phyloP scores from a whole-genome alignment of 2,797 vertebrate species.

The Prunella strophiata region DNA sequence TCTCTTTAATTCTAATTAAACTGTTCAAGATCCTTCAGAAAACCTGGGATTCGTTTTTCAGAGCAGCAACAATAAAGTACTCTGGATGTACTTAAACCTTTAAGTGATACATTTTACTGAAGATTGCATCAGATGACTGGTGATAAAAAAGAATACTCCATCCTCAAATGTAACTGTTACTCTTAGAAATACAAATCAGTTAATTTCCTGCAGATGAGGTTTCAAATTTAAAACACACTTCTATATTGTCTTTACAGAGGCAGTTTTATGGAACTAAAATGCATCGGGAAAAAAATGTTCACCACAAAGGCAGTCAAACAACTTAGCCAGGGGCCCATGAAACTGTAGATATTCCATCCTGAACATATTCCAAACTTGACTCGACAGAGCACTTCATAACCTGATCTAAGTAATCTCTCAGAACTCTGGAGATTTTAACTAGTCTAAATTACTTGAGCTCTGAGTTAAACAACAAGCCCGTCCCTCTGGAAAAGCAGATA shows the following conservation, averaged over 20 bases:
- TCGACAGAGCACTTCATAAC: rapidly evolving
- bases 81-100: not conserved
- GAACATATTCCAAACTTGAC: not conserved
- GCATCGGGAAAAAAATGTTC: not conserved
- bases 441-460: not conserved
- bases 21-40: not conserved
- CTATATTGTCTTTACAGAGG: not conserved
- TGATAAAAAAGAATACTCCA: not conserved
- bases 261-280: not conserved
- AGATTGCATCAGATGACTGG: not conserved
- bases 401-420: not conserved
- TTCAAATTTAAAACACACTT: not conserved
- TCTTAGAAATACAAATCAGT: not conserved
- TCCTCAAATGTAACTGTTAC: not conserved
- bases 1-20: not conserved
- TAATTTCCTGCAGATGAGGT: not conserved
- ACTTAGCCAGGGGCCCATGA: not conserved
- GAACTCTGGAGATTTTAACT: not conserved
- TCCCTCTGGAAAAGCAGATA: not conserved
- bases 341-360: not conserved
- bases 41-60: not conserved
- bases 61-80: not conserved
- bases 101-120: not conserved
- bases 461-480: not conserved
- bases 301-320: not conserved